Base-by-base conservation (phyloP, 1,140 invertebrate genomes). In the Drosophila orosa region DNA sequence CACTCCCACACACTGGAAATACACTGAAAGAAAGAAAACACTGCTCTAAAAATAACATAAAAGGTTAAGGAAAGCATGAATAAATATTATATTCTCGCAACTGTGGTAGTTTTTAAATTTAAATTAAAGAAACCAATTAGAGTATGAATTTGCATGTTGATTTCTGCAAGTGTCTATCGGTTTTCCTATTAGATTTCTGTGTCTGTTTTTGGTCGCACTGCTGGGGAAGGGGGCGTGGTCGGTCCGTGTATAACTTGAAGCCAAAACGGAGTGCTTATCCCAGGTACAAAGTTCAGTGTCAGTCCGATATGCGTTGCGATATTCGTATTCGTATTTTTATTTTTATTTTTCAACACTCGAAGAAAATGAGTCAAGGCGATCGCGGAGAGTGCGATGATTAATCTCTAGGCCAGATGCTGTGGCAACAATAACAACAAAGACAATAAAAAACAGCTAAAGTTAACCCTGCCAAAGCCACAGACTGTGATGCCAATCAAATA, bases 161-260 rank as follows among this genome's bases (percentile, higher is more conserved):
- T 48, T 52, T 54, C 19, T 54, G 13, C 17, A 3, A 35, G 50
- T 52, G 50, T 52, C 61, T 83, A 75, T 75, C 78, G 72, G 65
- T 76, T 83, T 83, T 83, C 80, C 83, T 83, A 76, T 83, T 83
- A 67, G 80, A 83, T 79, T 83, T 54, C 13, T 75, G 58, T 72
- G 48, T 57, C 52, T 71, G 77, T 74, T 71, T 48, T 79, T 35
- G 67, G 45, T 35, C 35, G 62, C 47, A 59, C 29, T 22, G 29
- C 13, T 33, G 4, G 29, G 42, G 65, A 47, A 9, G 58, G 67
- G 56, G 59, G 75, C 59, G 72, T 52, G 40, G 76, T 39, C 45
- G 31, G n/a, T 42, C 42, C 9, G 31, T 27, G 22, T 17, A 22
- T 44, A 63, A 55, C 24, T 35, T 29, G 7, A 37, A 37, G 42